Conservation (phyloP, 1,140 invertebrate species). For the Aphidius gifuensis region DNA sequence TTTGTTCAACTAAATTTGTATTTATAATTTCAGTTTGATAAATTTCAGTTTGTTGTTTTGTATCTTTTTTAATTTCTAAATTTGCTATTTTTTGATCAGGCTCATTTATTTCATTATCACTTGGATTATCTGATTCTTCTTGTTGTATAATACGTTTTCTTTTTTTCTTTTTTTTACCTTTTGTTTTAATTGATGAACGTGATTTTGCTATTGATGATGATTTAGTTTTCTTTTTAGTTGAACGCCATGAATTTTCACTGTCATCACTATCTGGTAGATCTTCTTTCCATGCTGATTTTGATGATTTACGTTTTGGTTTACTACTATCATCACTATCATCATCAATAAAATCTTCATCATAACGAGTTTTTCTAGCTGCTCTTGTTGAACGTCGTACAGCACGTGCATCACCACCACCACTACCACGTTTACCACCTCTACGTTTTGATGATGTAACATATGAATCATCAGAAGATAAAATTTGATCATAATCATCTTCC, state of each 20-base stretch:
- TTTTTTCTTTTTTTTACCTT: constrained; percentile 56
- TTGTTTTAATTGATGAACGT: constrained; percentile 42
- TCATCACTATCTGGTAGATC: constrained; percentile 59
- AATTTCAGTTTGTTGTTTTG: not conserved
- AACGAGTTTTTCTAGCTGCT: constrained; percentile 56
- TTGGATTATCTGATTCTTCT: constrained; percentile 49
- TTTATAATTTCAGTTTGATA: not conserved
- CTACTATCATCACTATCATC: constrained; percentile 62
- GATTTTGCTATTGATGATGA: constrained; percentile 36
- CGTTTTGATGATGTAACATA: constrained; percentile 48
- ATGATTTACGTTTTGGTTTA: constrained; percentile 57
- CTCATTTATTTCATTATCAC: constrained; percentile 41
- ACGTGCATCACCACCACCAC: constrained; percentile 33
- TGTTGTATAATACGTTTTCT: constrained; percentile 50
- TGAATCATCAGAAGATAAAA: constrained; percentile 60
- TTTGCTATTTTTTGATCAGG: constrained; percentile 35
- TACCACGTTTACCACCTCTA: constrained; percentile 46
- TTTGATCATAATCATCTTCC: constrained; percentile 59
- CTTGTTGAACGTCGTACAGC: constrained; percentile 60
- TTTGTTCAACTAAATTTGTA: not conserved
- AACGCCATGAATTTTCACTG: constrained; percentile 61
- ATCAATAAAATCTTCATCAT: constrained; percentile 61
- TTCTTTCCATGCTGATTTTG: constrained; percentile 52
- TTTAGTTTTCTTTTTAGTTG: constrained; percentile 53
- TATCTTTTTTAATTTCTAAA: constrained; percentile 33